Evolutionary conservation across 53 echinoderm and acorn worm species (phyloP), one percentile per base, ranked within the genome.

Genomic region (Crossaster papposus): DNA sequence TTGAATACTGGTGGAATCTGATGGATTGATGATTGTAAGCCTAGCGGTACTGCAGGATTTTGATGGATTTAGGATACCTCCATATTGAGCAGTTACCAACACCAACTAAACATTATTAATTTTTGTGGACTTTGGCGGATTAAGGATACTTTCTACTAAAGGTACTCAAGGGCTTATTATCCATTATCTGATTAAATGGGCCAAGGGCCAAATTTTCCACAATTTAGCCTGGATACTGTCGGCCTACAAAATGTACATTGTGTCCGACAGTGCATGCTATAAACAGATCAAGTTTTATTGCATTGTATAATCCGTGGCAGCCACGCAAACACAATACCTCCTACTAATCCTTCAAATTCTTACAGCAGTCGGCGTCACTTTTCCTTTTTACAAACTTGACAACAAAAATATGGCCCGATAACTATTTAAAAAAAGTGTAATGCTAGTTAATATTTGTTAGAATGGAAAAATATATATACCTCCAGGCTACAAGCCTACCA

Each of bases 401-500:
- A 70, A 29, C 3, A 73, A 24, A 73, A 73, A 34, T 24, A 70
- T 70, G 13, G 70, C 70, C 70, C 15, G 9, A 34, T 24, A 3
- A 24, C 36, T 34, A 33, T 12, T 15, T 7, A 72, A 73, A 73
- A 33, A 73, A 73, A 34, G 34, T 35, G 74, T 14, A 73, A 73
- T 73, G 74, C 7, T 20, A 73, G 68, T 68, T 1, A 68, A 23
- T 68, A 10, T 20, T 68, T 22, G 34, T 0, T 74, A 36, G 75
- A 74, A 14, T 74, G 75, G 75, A 74, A 13, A 68, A 52, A 18
- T 36, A 1, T 53, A 64, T 36, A 0, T 26, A 81, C 35, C 81
- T 81, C 13, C 29, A 70, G 83, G 83, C 83, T 70, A 81, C 14
- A 3, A 83, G 24, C 78, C 38, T 17, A 30, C 8, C 34, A 28